A percentile compares a stretch with the other conserved stretches of the same genome.
These are phyloP conservation scores for Sternotherus odoratus DNA, from an alignment of 2,797 vertebrate genomes.

Conservation along the genomic window DNA sequence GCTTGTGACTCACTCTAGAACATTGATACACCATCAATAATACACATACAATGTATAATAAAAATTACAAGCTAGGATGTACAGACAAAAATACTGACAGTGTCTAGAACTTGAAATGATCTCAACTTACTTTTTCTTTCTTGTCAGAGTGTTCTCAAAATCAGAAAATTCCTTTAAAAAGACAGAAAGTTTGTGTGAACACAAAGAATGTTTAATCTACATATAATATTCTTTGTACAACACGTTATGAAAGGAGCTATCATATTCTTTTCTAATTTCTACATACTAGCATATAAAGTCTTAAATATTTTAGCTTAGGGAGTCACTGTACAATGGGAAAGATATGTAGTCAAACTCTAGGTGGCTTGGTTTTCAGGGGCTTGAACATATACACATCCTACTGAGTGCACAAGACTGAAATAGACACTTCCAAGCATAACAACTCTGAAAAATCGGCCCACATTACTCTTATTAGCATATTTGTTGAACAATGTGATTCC, in stretches of 20 bases:
- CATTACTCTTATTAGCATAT: neutral
- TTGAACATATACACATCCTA: neutral
- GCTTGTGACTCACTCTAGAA: neutral
- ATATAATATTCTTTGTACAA: neutral
- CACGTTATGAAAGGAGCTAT: neutral
- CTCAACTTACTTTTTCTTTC: slow-evolving; percentile 84
- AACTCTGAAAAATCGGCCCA: neutral
- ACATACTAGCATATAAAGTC: neutral
- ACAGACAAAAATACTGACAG: slow-evolving; percentile 9
- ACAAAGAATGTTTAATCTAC: slow-evolving; percentile 8
- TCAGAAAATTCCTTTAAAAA: slow-evolving; percentile 81
- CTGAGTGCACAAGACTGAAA: neutral
- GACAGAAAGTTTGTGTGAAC: slow-evolving; percentile 51
- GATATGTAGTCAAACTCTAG: neutral
- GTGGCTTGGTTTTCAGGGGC: neutral
- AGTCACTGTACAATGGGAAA: neutral
- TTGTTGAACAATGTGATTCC: neutral
- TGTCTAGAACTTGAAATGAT: slow-evolving; percentile 38
- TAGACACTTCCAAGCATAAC: neutral
- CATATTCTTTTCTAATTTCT: neutral
- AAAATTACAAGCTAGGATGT: slow-evolving; percentile 31
- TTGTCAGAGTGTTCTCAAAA: slow-evolving; percentile 75
- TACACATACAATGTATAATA: slow-evolving; percentile 13
- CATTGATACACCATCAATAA: slow-evolving; percentile 15
- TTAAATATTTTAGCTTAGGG: neutral